These are phyloP conservation scores for Latrodectus elegans DNA, from an alignment of 2,888 invertebrate genomes.

Conservation along the genomic window DNA sequence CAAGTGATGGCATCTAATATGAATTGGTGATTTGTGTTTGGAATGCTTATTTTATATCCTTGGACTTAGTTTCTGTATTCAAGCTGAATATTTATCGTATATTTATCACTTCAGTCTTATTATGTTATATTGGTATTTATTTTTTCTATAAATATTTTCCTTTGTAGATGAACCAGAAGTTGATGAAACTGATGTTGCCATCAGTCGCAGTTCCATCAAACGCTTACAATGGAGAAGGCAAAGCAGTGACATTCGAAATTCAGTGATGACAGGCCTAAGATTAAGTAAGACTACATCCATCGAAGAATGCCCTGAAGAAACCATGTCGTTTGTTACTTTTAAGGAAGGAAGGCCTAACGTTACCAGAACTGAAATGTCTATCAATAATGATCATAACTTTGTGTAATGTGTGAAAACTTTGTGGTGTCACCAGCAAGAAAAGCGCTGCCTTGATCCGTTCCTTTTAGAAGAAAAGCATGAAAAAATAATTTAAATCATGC, in stretches of 20 bases:
- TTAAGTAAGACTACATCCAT: neutral
- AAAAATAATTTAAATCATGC: too few relatives aligned
- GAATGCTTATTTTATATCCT: too few relatives aligned
- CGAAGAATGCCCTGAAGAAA: constrained; percentile 29
- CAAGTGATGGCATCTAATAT: too few relatives aligned
- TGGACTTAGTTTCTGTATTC: too few relatives aligned
- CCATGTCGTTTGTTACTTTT: constrained; percentile 61
- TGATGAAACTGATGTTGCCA: constrained; percentile 27
- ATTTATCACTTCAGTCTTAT: too few relatives aligned
- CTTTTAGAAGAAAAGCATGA: too few relatives aligned
- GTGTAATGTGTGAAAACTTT: constrained; percentile 8
- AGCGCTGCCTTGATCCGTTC: too few relatives aligned
- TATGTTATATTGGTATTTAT: too few relatives aligned
- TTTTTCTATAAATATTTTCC: neutral
- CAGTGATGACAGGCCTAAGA: constrained; percentile 53
- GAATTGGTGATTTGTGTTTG: too few relatives aligned
- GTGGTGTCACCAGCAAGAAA: too few relatives aligned
- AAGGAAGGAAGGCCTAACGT: constrained; percentile 44
- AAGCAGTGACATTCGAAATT: constrained; percentile 54
- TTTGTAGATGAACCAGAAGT: constrained; percentile 30
- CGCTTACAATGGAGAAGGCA: constrained; percentile 36
- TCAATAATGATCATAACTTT: constrained; percentile 45
- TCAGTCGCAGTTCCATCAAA: constrained; percentile 24
- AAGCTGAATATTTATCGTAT: too few relatives aligned
- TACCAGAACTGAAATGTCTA: neutral